Base-by-base conservation (phyloP, 1,140 invertebrate genomes). In the Bombus consobrinus region DNA sequence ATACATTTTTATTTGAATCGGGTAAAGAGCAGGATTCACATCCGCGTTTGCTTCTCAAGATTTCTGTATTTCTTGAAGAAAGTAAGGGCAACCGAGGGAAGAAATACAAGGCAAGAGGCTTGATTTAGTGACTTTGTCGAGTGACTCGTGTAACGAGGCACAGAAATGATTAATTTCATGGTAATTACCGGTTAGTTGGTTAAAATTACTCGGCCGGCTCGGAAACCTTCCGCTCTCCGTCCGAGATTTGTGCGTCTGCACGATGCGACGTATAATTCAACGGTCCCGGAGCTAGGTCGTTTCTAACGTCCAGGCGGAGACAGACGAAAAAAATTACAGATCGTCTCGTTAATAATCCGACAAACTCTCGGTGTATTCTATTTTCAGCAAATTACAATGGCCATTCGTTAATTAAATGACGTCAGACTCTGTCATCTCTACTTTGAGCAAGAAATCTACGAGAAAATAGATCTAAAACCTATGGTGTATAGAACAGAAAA, bases 151-250 rank as follows among this genome's bases (percentile, higher is more conserved):
- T 74, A 88, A 77, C 68, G 87, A 87, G 71, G 68, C 88, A 79
- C 39, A 77, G 87, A 91, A 93, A 93, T 93, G 92, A 94, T 94
- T 93, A 93, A 93, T 93, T 94, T 81, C 89, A 84, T 71, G 89
- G 91, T 94, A 94, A 93, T 93, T 93, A 93, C 92, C 89, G 87
- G 88, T 89, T 87, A 89, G 84, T 86, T 87, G 88, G 87, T 90
- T 91, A 89, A 92, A 92, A 92, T 92, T 92, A 93, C 90, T 90
- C 88, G 87, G 75, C 84, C 59, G n/a, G 81, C 62, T 64, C 81
- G 81, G 79, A 78, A 82, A 76, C 68, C 77, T 87, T 85, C 76
- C 85, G 47, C 77, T 80, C 41, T 68, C 59, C 3, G 34, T 25
- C 34, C 66, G 83, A 94, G 93, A 94, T 93, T 94, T 94, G 93